Evolutionary conservation across 2,113 vertebrate species (phyloP).

Genomic region (Scortum barcoo): DNA sequence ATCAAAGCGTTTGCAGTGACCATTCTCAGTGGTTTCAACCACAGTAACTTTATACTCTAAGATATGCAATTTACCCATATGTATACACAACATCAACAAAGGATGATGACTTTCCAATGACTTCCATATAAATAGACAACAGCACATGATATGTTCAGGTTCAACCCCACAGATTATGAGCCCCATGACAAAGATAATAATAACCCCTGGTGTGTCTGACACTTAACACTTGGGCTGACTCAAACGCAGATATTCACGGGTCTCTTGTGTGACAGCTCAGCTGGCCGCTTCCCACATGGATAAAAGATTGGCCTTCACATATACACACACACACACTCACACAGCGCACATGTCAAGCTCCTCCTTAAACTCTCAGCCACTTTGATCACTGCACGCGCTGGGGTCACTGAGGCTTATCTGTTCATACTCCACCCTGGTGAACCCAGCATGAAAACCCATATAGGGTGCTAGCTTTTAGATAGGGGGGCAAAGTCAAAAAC

Average conservation of each 20-base stretch:
- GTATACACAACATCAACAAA: constrained; percentile 33
- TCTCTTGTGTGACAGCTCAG: constrained; percentile 55
- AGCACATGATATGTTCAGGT: constrained; percentile 39
- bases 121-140: constrained; percentile 49
- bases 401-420: constrained; percentile 72
- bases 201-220: constrained; percentile 58
- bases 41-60: neutral
- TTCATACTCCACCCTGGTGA: constrained; percentile 36
- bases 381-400: constrained; percentile 3
- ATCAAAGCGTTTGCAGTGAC: neutral
- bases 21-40: neutral
- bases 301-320: constrained; percentile 24
- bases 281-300: constrained; percentile 50
- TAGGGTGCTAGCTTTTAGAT: constrained; percentile 52
- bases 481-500: constrained; percentile 68
- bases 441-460: constrained; percentile 48
- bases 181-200: constrained; percentile 67
- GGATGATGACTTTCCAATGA: constrained; percentile 35
- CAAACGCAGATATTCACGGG: constrained; percentile 45
- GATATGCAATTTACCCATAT: neutral
- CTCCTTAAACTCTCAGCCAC: constrained; percentile 36
- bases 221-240: constrained; percentile 43
- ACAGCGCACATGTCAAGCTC: constrained; percentile 58
- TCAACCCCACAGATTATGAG: constrained; percentile 46
- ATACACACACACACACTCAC: no score